A percentile compares a stretch with the other conserved stretches of the same genome.
Conservation (phyloP, 2,113 vertebrate species). For the Tursiops truncatus region DNA sequence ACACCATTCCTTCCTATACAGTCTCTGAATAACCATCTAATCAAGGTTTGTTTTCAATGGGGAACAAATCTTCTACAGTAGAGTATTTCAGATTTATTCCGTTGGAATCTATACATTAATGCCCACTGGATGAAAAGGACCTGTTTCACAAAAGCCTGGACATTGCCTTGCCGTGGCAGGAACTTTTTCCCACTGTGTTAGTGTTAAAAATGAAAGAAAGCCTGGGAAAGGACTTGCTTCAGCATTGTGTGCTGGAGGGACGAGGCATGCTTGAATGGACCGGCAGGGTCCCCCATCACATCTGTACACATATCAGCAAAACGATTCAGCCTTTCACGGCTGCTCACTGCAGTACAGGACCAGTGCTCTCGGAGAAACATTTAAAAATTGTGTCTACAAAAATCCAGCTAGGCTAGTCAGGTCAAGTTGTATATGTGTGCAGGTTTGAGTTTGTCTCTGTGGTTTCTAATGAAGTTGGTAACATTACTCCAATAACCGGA, state of each 20-base stretch:
- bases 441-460: constrained; percentile 17
- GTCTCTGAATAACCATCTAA: constrained; percentile 85
- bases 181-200: constrained; percentile 85
- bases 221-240: constrained; percentile 81
- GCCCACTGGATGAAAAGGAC: constrained; percentile 81
- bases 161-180: constrained; percentile 80
- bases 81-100: constrained; percentile 84
- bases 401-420: background rate
- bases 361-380: background rate
- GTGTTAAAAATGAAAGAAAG: constrained; percentile 83
- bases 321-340: constrained; percentile 1
- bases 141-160: constrained; percentile 83
- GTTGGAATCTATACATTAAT: constrained; percentile 84
- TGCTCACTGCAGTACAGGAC: background rate
- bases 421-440: background rate
- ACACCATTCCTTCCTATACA: constrained; percentile 85
- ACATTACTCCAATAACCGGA: background rate
- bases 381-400: background rate
- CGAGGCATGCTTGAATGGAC: constrained; percentile 52
- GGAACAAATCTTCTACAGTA: constrained; percentile 84
- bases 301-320: constrained; percentile 57
- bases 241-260: constrained; percentile 75
- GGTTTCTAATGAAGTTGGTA: background rate
- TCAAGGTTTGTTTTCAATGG: constrained; percentile 84
- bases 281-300: background rate